Evolutionary conservation across 2,888 invertebrate genomes (phyloP), one percentile per base, ranked within the genome.

Genomic region (Apodemia zela): DNA sequence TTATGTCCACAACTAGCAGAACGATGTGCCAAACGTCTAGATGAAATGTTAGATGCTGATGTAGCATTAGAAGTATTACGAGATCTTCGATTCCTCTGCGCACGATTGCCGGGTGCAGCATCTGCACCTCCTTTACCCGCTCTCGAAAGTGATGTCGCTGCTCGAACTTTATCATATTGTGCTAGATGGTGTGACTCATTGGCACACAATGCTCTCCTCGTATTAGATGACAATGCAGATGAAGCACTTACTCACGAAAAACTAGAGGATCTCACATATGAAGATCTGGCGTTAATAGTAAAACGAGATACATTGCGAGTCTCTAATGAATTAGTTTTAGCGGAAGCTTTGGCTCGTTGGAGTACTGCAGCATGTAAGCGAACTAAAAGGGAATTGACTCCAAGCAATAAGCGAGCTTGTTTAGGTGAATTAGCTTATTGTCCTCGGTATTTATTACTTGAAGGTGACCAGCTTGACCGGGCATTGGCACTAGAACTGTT

Each of bases 1-100:
- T 88, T 95, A 59, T 95, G 96, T 72, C 93, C 94, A 7, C 94
- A 93, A 21, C 88, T 97, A 61, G 94, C 95, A 2, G 93, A 93
- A 68, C 91, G 94, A 65, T 96, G 96, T 75, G 93, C 95, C 29
- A 87, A 93, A 38, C 94, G 94, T 63, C 89, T 97, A 51, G 94
- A 94, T 69, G 91, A 91, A 64, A 93, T 94, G 79, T 81, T 96
- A 38, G 93, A 92, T 65, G 89, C 93, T 4, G 90, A 93, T 18
- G 95, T 94, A 61, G 95, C 95, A 0, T 89, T 96, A 3, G 93
- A 93, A 72, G 93, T 96, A 62, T 86, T 95, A 70, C 92, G 93
- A 2, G 93, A 93, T 62, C 79, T 95, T 38, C 83, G 92, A 51
- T 92, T 79, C 69, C 73, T 92, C 64, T 92, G 92, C 71, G 91